Evolutionary conservation across 2,888 invertebrate species (phyloP).

Genomic region (Hyppa rectilinea): DNA sequence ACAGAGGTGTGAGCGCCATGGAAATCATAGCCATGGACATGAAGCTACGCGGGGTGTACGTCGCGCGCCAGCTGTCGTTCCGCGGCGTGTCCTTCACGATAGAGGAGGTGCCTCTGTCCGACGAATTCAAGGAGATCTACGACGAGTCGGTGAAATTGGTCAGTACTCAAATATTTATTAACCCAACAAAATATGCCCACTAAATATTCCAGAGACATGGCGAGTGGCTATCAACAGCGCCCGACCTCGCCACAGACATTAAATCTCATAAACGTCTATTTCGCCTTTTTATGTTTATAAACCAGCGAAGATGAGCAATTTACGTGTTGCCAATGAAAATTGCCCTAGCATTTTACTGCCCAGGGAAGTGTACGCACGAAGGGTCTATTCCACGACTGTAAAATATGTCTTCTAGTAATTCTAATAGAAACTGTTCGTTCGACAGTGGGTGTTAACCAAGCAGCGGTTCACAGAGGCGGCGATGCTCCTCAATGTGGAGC

Average conservation of each 20-base stretch:
- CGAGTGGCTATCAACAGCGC: background rate
- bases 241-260: background rate
- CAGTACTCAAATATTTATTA: constrained; percentile 74
- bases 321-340: background rate
- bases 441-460: constrained; percentile 97
- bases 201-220: too few species aligned
- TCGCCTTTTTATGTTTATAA: too few species aligned
- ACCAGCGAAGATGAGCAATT: too few species aligned
- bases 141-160: constrained; percentile 97
- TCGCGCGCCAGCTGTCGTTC: constrained; percentile 99
- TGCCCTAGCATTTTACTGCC: background rate
- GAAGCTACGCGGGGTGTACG: constrained; percentile 99
- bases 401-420: background rate
- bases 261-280: too few species aligned
- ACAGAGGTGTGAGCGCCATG: constrained; percentile 98
- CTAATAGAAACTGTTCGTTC: background rate
- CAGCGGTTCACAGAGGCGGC: constrained; percentile 98
- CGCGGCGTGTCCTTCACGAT: constrained; percentile 99
- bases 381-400: background rate
- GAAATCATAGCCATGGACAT: constrained; percentile 99
- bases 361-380: too few species aligned
- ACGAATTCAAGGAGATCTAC: constrained; percentile 97
- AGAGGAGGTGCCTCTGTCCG: constrained; percentile 97
- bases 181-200: too few species aligned
- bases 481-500: constrained; percentile 98